Base-by-base conservation (phyloP, 2,113 vertebrate species). In the Archocentrus centrarchus region DNA sequence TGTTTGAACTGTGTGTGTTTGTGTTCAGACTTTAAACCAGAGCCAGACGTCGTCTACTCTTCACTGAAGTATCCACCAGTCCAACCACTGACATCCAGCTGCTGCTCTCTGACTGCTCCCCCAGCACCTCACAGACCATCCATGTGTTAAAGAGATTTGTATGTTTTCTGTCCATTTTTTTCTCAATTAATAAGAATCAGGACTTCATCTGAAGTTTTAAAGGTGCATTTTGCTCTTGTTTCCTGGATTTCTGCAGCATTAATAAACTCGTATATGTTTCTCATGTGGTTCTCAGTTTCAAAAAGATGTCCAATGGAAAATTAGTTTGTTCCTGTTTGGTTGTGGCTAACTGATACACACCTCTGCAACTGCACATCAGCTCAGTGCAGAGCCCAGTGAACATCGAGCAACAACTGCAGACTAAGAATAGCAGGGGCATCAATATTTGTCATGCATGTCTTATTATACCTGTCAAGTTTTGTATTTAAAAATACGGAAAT, bases 191-290 rank as follows among this genome's bases (percentile, higher is more conserved):
- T 8, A 59, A 27, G 58, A 59, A 22, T 27, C 22, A 1, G 0
- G 24, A 35, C 32, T 35, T 35, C 58, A 27, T 27, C 58, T 59
- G 58, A 59, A 35, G 58, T 27, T 27, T 15, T 27, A 15, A 47
- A 47, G 11, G 2, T 47, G 24, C 0, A 13, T 59, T 59, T 59
- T 59, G 4, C 0, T 17, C 0, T 14, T 44, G 41, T 11, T 44
- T 13, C 3, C 41, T 44, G 11, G 41, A 35, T 35, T 35, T 11
- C 37, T 39, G 37, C 37, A 39, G 37, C 8, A 39, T 39, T 3
- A 39, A 39, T 39, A 39, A 60, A 30, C 6, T 15, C 13, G 15
- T 22, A 27, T 27, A 24, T 15, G 58, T 60, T 30, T 30, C 59
- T 60, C 3, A 6, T 0, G 27, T 60, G 7, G 14, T 27, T 61